A percentile compares a stretch with the other conserved stretches of the same genome.
These are phyloP conservation scores for Nomada goodeniana DNA, from an alignment of 2,888 invertebrate genomes.

Conservation along the genomic window DNA sequence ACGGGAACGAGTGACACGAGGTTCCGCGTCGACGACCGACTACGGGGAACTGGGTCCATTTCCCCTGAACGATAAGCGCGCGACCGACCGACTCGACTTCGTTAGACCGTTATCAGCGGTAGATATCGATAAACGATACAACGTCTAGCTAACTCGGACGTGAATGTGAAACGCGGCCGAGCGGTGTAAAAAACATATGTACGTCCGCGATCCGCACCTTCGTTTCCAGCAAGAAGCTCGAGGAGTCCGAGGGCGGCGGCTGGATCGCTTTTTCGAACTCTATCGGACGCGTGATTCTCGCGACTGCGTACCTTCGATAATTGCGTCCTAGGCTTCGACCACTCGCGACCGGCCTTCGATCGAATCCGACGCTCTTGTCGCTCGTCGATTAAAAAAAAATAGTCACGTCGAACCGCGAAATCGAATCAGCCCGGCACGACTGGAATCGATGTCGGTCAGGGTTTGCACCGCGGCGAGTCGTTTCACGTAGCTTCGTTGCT, in stretches of 20 bases:
- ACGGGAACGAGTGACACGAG: conserved; percentile 24
- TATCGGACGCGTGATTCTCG: too few species aligned
- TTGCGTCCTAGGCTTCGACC: not conserved
- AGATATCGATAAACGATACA: conserved; percentile 80
- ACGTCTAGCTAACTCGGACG: conserved; percentile 60
- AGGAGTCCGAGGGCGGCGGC: too few species aligned
- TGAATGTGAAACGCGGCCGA: conserved; percentile 11
- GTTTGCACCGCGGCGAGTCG: too few species aligned
- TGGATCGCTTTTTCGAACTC: too few species aligned
- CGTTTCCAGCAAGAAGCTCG: too few species aligned
- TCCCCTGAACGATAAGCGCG: conserved; percentile 64
- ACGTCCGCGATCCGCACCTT: too few species aligned
- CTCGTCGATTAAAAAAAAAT: too few species aligned
- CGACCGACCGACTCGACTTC: conserved; percentile 66
- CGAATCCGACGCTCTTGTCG: not conserved
- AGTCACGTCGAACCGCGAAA: too few species aligned
- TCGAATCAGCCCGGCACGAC: too few species aligned
- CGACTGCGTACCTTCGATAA: too few species aligned
- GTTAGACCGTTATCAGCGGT: conserved; percentile 73
- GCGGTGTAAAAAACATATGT: conserved; percentile 15
- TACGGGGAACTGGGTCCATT: conserved; percentile 70
- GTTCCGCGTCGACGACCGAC: conserved; percentile 46
- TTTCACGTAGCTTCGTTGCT: too few species aligned
- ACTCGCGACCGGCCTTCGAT: not conserved
- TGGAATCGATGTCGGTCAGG: too few species aligned